Percentiles rank a stretch among this genome's conserved stretches.
Evolutionary conservation across 2,113 vertebrate species (phyloP).

Genomic region (Archocentrus centrarchus): DNA sequence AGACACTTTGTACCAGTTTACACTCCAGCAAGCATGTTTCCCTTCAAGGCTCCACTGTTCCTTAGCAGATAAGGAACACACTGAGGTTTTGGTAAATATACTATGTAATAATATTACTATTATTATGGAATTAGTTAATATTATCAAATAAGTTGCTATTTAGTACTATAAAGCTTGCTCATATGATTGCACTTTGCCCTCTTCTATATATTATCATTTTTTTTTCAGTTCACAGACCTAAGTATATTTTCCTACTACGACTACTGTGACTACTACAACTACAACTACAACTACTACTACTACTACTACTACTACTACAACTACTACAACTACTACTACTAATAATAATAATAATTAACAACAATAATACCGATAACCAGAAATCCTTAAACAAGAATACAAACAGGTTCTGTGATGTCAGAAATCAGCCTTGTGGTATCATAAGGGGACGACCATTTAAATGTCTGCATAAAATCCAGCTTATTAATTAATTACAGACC

Average conservation of each 20-base stretch:
- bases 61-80: neutral
- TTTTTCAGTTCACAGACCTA: neutral
- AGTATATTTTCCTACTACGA: neutral
- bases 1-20: slow-evolving; percentile 31
- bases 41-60: neutral
- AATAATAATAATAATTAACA: neutral
- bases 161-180: neutral
- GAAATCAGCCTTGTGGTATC: no score
- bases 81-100: neutral
- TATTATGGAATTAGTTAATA: neutral
- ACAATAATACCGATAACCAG: no score
- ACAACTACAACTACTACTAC: neutral
- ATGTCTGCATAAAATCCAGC: no score
- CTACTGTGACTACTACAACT: no score
- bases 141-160: neutral
- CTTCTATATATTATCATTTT: neutral
- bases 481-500: no score
- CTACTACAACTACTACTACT: neutral
- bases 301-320: no score
- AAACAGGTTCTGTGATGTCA: no score
- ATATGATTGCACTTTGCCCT: neutral
- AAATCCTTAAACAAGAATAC: no score
- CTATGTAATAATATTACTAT: neutral
- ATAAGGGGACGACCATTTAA: no score
- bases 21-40: slow-evolving; percentile 16